Evolutionary conservation across 2,888 invertebrate genomes (phyloP), one percentile per base, ranked within the genome.

Genomic region (Drosophila prostipennis): DNA sequence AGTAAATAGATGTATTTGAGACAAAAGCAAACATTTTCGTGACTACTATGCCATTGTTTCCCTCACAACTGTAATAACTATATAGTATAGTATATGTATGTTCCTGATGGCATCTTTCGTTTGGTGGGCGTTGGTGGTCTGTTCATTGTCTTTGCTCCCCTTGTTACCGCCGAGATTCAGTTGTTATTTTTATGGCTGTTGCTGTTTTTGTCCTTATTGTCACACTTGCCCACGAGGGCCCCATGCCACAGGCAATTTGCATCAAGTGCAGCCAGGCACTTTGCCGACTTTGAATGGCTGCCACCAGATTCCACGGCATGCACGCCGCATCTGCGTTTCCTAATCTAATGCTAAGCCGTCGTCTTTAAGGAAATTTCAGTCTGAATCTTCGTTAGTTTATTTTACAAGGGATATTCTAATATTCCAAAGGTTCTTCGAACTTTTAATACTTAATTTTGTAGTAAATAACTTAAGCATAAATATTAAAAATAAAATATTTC

Each of bases 161-260:
- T 57, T 57, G 55, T 39, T 39, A 39, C 14, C 16, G 45, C 37
- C 29, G 45, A 29, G 45, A 29, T 37, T 37, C 32, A 10, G 19
- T 42, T 29, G 34, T 34, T 54, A 43, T 43, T 43, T 43, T 29
- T n/a, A 16, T 14, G 39, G 39, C 64, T 39, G 49, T 13, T 6
- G 51, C 52, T 52, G 65, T 37, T 43, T 37, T 51, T 29, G 64
- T 64, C 63, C 39, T 49, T 63, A 63, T 63, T 63, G 63, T 61
- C 61, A 16, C 61, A 48, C 61, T 48, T 40, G 34, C 61, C 13
- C 23, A 40, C 46, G 48, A 48, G 46, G 16, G n/a, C 26, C 39
- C 46, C 46, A n/a, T n/a, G 34, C 46, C 61, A 23, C 34, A 26
- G 63, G 40, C 61, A 61, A 61, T 61, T 61, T 60, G 61, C 63